phyloP scores from a whole-genome alignment of 1,140 invertebrate species.

The Antheraea mylitta region DNA sequence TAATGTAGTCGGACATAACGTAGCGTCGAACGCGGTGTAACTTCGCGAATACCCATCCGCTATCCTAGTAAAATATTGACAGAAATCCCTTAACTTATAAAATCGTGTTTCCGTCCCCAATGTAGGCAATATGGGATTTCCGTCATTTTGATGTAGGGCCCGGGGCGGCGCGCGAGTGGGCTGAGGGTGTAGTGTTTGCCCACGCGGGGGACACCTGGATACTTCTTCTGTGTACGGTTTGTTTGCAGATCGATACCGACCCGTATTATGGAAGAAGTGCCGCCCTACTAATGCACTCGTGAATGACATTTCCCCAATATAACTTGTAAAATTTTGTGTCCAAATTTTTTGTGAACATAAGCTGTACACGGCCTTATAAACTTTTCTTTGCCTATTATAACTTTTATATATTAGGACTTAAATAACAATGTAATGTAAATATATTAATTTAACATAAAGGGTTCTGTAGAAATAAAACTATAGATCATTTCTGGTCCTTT shows the following conservation, averaged over 20 bases:
- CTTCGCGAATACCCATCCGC: constrained; percentile 34
- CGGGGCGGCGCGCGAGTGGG: constrained; percentile 47
- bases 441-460: too few relatives aligned
- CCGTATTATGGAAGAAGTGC: constrained; percentile 37
- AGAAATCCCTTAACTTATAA: constrained; percentile 78
- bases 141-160: constrained; percentile 74
- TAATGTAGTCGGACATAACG: constrained; percentile 21
- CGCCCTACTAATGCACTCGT: constrained; percentile 43
- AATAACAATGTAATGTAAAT: too few relatives aligned
- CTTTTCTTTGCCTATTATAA: background rate
- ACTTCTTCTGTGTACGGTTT: constrained; percentile 40
- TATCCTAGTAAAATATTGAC: constrained; percentile 77
- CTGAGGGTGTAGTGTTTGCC: constrained; percentile 41
- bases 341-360: background rate
- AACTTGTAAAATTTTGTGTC: background rate
- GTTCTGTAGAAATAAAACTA: too few relatives aligned
- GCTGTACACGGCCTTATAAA: background rate
- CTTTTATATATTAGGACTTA: too few relatives aligned
- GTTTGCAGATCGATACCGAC: constrained; percentile 69
- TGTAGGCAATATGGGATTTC: constrained; percentile 75
- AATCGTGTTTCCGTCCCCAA: constrained; percentile 69
- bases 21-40: constrained; percentile 19
- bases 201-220: constrained; percentile 50
- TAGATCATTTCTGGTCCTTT: too few relatives aligned
- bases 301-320: constrained; percentile 30